Conservation (phyloP, 1,140 invertebrate genomes). For the Lysiphlebus fabarum region DNA sequence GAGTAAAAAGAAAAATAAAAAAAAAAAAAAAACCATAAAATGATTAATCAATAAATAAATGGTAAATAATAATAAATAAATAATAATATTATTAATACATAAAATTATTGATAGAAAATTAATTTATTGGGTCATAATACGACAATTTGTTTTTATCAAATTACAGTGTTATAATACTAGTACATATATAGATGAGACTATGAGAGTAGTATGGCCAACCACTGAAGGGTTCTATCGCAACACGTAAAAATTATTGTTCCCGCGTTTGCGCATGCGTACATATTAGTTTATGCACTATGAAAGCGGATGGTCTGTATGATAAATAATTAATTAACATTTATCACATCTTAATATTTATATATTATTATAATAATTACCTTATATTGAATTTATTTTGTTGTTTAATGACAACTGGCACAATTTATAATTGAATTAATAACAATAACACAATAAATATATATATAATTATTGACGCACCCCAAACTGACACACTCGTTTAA, state of each 20-base stretch:
- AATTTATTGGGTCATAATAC: background rate
- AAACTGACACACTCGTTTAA: no score
- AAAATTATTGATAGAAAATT: background rate
- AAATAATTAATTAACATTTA: slow-evolving; percentile 10
- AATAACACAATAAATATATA: background rate
- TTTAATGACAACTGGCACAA: no score
- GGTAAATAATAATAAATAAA: background rate
- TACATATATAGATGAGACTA: no score
- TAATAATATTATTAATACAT: background rate
- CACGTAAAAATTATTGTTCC: slow-evolving; percentile 38
- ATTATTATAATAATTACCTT: no score
- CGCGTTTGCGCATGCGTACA: slow-evolving; percentile 40
- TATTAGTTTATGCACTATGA: slow-evolving; percentile 33
- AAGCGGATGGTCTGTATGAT: slow-evolving; percentile 35
- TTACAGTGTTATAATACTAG: no score
- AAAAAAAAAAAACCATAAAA: background rate
- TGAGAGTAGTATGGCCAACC: no score
- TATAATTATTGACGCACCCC: background rate
- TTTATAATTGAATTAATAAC: no score
- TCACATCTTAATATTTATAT: background rate
- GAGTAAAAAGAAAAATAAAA: background rate
- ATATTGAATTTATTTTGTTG: no score
- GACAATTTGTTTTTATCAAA: slow-evolving; percentile 20
- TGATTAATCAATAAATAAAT: background rate
- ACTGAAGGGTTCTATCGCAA: slow-evolving; percentile 22